Evolutionary conservation across 2,888 invertebrate species (phyloP), one percentile per base, ranked within the genome.

Genomic region (Stenotaenia linearis): DNA sequence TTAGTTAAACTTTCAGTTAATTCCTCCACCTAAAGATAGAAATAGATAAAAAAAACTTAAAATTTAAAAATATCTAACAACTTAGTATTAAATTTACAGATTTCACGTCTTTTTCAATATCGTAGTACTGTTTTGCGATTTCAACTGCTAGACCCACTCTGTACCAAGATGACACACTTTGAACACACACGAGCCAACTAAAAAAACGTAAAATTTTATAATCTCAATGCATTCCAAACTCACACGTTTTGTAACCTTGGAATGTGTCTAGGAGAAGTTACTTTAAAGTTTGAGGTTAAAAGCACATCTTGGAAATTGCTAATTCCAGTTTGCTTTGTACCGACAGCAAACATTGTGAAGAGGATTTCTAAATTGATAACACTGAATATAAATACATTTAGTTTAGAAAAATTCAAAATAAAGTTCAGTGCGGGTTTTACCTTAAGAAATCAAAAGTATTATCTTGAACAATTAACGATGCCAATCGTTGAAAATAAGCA

Each of bases 1-100:
- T 90, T 90, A 12, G 96, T 89, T 0, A 98, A 88, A 85, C 95
- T 92, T 83, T 93, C 91, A 56, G 98, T 97, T 97, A 98, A 98
- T 77, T 91, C 90, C 86, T 96, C 93, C 0, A 96, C 96, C 88
- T 93, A 89, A 84, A 82, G 84, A 85, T 18, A 23, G n/a, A 9
- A 56, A n/a, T n/a, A 23, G 5, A 45, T 15, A 4, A 7, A 18
- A 18, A 7, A 9, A n/a, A n/a, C n/a, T 7, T 56, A 23, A 23
- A 18, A 56, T 5, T 56, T n/a, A n/a, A n/a, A n/a, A n/a, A n/a
- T n/a, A n/a, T n/a, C n/a, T n/a, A n/a, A n/a, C n/a, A n/a, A n/a
- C n/a, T n/a, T n/a, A n/a, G n/a, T n/a, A n/a, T n/a, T n/a, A n/a
- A n/a, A 56, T 40, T 56, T 56, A 56, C 56, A 56, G 56, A 23